These are phyloP conservation scores for Octodonta nipae DNA, from an alignment of 2,888 invertebrate species.

Conservation along the genomic window DNA sequence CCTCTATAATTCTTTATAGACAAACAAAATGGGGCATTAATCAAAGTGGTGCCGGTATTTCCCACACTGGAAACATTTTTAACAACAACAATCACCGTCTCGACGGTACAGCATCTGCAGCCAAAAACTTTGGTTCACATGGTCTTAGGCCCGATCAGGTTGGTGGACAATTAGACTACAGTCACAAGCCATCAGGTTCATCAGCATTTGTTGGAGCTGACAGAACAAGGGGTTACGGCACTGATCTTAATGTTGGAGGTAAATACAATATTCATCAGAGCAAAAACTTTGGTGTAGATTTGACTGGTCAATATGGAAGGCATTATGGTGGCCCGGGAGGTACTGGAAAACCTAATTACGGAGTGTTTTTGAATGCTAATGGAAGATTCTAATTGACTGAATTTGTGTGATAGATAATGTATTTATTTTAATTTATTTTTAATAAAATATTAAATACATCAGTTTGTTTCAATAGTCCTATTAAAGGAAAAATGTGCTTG, in stretches of 20 bases:
- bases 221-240: constrained; percentile 18
- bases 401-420: too few species aligned
- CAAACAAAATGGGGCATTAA: constrained; percentile 10
- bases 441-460: too few species aligned
- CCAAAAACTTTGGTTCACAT: constrained; percentile 17
- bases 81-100: constrained; percentile 17
- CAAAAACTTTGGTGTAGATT: constrained; percentile 17
- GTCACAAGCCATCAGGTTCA: constrained; percentile 20
- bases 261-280: constrained; percentile 15
- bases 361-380: constrained; percentile 10
- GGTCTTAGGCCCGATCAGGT: constrained; percentile 18
- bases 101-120: constrained; percentile 18
- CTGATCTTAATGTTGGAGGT: constrained; percentile 18
- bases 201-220: constrained; percentile 17
- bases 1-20: too few species aligned
- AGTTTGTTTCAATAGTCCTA: too few species aligned
- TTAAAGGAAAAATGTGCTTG: too few species aligned
- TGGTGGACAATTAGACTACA: constrained; percentile 20
- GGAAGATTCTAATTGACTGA: constrained; percentile 7
- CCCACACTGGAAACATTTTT: constrained; percentile 19
- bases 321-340: constrained; percentile 20
- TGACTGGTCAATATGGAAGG: constrained; percentile 18
- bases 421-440: too few species aligned
- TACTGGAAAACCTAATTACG: constrained; percentile 15
- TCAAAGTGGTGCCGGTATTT: constrained; percentile 8